Conservation (phyloP, 2,888 invertebrate species). For the Polymixis lichenea region DNA sequence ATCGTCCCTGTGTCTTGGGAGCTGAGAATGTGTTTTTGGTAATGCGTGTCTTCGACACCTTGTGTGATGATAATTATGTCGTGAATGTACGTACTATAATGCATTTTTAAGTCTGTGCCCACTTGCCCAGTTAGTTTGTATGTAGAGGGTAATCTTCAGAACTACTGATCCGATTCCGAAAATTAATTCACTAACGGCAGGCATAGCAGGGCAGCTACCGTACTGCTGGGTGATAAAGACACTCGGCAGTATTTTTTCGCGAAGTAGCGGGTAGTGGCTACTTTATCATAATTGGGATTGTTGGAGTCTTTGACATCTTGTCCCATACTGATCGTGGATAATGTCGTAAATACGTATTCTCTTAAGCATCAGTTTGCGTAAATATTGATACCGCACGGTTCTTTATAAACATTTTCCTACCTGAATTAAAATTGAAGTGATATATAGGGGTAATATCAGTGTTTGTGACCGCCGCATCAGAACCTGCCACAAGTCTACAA, state of each 20-base stretch:
- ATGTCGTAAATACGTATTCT: neutral
- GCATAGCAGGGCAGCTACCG: no score
- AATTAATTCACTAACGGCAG: no score
- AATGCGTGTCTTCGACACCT: constrained; percentile 50
- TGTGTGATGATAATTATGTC: constrained; percentile 15
- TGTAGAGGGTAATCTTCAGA: no score
- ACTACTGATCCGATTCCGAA: no score
- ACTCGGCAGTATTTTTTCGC: no score
- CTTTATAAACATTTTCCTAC: neutral
- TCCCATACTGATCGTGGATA: neutral
- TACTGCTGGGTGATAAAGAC: no score
- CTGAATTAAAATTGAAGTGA: neutral
- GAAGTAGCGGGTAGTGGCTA: no score
- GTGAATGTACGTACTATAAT: neutral
- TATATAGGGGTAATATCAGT: neutral
- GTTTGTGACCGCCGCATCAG: neutral
- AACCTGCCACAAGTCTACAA: neutral
- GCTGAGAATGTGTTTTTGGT: constrained; percentile 60
- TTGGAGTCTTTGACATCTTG: neutral
- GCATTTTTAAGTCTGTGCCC: neutral
- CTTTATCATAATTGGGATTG: neutral
- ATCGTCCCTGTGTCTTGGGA: constrained; percentile 73
- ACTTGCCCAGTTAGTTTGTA: neutral
- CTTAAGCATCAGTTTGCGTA: neutral
- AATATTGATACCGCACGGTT: no score